A percentile compares a stretch with the other conserved stretches of the same genome.
Evolutionary conservation across 2,797 vertebrate genomes (phyloP).

Genomic region (Eulemur coronatus): DNA sequence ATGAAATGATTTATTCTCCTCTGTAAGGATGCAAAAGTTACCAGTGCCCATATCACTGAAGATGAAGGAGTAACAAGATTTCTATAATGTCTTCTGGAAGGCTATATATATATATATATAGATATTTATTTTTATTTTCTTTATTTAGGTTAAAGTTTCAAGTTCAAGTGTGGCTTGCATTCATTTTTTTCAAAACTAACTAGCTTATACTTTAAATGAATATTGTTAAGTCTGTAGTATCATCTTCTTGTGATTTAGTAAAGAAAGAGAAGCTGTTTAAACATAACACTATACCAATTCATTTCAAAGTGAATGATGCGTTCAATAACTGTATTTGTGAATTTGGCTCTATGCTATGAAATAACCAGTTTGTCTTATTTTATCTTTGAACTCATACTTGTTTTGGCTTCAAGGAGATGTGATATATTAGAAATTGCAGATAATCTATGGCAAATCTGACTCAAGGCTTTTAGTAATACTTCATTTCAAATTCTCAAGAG

Average conservation of each 20-base stretch:
- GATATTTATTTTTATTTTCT: not conserved
- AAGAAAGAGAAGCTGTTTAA: not conserved
- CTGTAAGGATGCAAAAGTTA: not conserved
- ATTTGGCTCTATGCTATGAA: not conserved
- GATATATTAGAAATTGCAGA: not conserved
- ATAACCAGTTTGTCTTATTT: conserved; percentile 25
- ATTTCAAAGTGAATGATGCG: not conserved
- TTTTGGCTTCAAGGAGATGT: conserved; percentile 14
- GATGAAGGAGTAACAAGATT: not conserved
- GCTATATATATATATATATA: not conserved
- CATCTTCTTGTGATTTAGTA: not conserved
- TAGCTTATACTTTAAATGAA: not conserved
- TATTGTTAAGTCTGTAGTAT: not conserved
- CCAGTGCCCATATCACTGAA: not conserved
- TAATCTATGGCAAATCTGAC: not conserved
- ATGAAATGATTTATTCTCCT: not conserved
- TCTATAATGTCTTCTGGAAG: not conserved
- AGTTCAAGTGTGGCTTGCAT: not conserved
- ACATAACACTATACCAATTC: not conserved
- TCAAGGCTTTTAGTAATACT: not conserved
- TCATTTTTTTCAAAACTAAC: not conserved
- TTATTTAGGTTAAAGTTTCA: not conserved
- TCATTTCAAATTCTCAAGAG: not conserved
- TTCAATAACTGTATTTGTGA: not conserved
- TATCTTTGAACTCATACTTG: conserved; percentile 28